Conservation (phyloP, 2,113 vertebrate species). For the Penelope pileata region DNA sequence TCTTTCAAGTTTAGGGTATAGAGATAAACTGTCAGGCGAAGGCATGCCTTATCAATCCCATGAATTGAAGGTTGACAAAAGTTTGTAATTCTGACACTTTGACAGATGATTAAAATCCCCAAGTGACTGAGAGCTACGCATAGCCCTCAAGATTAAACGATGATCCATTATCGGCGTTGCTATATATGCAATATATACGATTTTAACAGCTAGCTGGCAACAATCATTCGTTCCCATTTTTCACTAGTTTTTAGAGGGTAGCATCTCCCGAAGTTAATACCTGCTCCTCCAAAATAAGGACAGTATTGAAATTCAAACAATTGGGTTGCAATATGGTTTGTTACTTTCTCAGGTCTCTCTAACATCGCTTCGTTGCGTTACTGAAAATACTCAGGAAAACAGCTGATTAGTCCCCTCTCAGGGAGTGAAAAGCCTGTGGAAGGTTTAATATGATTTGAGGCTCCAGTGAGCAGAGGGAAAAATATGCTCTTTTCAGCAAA, state of each 20-base stretch:
- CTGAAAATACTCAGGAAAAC: neutral
- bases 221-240: constrained; percentile 8
- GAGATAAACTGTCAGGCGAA: constrained; percentile 16
- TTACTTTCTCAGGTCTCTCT: neutral
- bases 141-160: constrained; percentile 9
- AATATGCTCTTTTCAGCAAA: neutral
- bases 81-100: constrained; percentile 19
- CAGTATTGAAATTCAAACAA: neutral
- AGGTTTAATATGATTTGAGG: neutral
- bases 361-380: neutral
- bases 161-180: neutral
- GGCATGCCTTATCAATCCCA: neutral
- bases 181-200: neutral
- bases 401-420: neutral
- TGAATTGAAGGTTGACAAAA: neutral
- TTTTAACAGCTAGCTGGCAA: constrained; percentile 25
- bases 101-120: constrained; percentile 7
- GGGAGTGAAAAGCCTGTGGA: neutral
- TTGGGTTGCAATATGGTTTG: neutral
- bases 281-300: neutral
- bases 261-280: neutral
- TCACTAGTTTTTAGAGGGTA: neutral
- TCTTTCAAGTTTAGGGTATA: constrained; percentile 7
- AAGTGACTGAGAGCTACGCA: constrained; percentile 16
- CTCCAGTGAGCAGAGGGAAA: neutral